A percentile compares a stretch with the other conserved stretches of the same genome.
Conservation (phyloP, 2,797 vertebrate genomes). For the Anas capensis region DNA sequence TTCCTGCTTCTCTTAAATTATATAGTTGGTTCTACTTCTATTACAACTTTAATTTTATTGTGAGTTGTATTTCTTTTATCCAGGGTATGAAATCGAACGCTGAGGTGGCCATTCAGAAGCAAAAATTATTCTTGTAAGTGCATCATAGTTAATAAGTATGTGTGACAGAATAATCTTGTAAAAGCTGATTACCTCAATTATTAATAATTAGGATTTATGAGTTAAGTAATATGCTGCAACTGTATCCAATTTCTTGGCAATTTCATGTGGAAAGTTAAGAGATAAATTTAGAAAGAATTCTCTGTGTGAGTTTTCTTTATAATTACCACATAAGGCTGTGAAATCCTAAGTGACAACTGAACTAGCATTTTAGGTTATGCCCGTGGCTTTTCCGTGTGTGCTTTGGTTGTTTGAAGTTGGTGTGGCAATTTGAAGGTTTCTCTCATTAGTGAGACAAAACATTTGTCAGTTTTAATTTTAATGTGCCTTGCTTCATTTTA, state of each 20-base stretch:
- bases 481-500: not conserved
- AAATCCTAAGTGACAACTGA: not conserved
- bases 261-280: not conserved
- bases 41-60: not conserved
- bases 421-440: not conserved
- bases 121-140: not conserved
- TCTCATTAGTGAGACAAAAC: not conserved
- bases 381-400: not conserved
- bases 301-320: not conserved
- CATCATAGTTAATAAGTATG: not conserved
- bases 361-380: not conserved
- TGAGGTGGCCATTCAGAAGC: not conserved
- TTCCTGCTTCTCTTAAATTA: not conserved
- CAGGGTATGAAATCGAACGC: not conserved
- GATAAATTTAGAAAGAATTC: not conserved
- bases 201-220: slow-evolving; percentile 52
- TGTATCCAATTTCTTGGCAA: not conserved
- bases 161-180: slow-evolving; percentile 14
- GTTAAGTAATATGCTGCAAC: slow-evolving; percentile 4
- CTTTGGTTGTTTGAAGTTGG: not conserved
- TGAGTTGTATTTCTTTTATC: not conserved
- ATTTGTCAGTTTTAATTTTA: not conserved
- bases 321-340: not conserved
- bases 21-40: not conserved
- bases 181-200: slow-evolving; percentile 25